Evolutionary conservation across 2,797 vertebrate genomes (phyloP).

Genomic region (Falco biarmicus): DNA sequence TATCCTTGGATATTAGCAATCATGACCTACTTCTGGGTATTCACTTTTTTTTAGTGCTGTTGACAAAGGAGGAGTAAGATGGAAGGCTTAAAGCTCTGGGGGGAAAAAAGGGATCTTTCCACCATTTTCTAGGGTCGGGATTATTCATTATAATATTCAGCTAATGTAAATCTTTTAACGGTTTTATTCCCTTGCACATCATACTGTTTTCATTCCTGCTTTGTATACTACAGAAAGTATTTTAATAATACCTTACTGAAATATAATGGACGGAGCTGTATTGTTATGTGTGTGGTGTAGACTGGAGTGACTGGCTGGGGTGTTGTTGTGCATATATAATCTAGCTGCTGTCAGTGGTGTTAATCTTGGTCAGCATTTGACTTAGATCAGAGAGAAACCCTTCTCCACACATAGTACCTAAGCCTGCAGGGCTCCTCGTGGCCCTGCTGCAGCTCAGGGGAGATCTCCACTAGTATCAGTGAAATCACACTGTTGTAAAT

Average conservation of each 20-base stretch:
- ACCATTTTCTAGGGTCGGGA: background rate
- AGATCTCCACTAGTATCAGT: background rate
- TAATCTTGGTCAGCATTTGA: background rate
- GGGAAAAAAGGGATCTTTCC: background rate
- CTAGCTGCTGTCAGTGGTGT: background rate
- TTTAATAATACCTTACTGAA: conserved; percentile 2
- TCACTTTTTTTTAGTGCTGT: conserved; percentile 35
- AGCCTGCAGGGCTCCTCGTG: background rate
- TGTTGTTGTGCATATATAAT: background rate
- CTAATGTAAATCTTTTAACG: background rate
- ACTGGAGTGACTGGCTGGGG: background rate
- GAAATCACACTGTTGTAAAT: background rate
- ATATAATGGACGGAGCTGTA: background rate
- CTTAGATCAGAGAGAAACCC: background rate
- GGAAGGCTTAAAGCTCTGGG: conserved; percentile 4
- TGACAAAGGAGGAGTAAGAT: conserved; percentile 39
- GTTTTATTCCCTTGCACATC: background rate
- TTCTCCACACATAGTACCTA: background rate
- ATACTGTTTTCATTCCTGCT: background rate
- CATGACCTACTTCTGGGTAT: conserved; percentile 71
- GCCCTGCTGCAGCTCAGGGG: background rate
- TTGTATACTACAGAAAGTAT: background rate
- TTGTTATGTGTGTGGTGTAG: background rate
- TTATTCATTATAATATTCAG: background rate
- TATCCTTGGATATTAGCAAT: conserved; percentile 71